Base-by-base conservation (phyloP, 2,888 invertebrate genomes). In the Lasioglossum figueresi region DNA sequence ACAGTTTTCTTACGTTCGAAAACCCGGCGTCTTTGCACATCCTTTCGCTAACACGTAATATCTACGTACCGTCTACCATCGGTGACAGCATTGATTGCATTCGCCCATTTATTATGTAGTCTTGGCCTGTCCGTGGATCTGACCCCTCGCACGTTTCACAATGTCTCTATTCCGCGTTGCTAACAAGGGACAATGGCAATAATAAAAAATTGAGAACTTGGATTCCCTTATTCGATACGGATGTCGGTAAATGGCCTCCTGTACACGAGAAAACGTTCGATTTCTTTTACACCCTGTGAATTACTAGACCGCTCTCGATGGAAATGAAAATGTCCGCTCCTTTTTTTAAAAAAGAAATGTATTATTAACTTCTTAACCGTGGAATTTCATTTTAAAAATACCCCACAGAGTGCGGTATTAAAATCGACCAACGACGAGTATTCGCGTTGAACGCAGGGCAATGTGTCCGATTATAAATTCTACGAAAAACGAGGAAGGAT, bases 61-160 rank as follows among this genome's bases (percentile, higher is more conserved):
- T 48, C 85, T 82, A 83, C 76, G 86, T 83, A 84, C 76, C 71
- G 74, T 85, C 81, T 76, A 90, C 88, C 86, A 90, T 90, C 86
- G 82, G 88, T 73, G 82, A 89, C 85, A 78, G 82, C 84, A 78
- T 76, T 70, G 82, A 78, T 70, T 81, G 81, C 83, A 84, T 87
- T 82, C 82, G 87, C 85, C 83, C 88, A 90, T 90, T 90, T 90
- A 88, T 91, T 91, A 91, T 88, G 87, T 84, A 86, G 71, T 59
- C 75, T 82, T 75, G 72, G 77, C 66, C 83, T 85, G 80, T 90
- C 86, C 89, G 85, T 86, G 27, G 27, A 14, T 86, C 14, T 27
- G 27, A 59, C 59, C 59, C 59, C 59, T 59, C 59, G 5, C 14
- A 27, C 14, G 27, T 27, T n/a, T 59, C 59, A 16, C 59, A 27